Conservation (phyloP, 2,888 invertebrate species). For the Myopa testacea region DNA sequence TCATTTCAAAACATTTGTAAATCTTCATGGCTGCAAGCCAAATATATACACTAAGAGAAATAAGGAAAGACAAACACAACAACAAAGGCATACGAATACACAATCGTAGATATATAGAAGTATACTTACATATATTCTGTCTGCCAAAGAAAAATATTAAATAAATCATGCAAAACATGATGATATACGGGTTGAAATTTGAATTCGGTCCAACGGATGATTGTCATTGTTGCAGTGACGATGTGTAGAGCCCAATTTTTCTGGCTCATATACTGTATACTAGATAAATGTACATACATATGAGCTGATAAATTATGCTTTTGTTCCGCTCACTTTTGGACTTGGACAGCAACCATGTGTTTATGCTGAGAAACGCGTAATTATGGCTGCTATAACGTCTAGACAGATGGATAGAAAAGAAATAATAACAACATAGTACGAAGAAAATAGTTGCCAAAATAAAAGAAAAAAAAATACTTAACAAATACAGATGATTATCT, state of each 20-base stretch:
- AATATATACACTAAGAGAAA: not conserved
- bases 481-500: not conserved
- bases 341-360: slow-evolving; percentile 16
- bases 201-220: slow-evolving; percentile 46
- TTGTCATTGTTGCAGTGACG: slow-evolving; percentile 43
- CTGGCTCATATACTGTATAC: no score
- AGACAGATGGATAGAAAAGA: slow-evolving; percentile 26
- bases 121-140: slow-evolving; percentile 22
- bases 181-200: slow-evolving; percentile 41
- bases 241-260: not conserved
- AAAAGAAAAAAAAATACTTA: not conserved
- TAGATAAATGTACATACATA: no score
- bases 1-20: slow-evolving; percentile 15
- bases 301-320: not conserved
- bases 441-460: slow-evolving; percentile 7
- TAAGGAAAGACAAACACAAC: not conserved
- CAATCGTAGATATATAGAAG: not conserved
- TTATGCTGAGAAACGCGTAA: slow-evolving; percentile 11
- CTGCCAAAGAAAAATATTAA: slow-evolving; percentile 21
- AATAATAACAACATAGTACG: not conserved
- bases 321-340: not conserved
- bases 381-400: slow-evolving; percentile 27
- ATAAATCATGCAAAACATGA: slow-evolving; percentile 32
- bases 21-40: slow-evolving; percentile 21
- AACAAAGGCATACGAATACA: not conserved